Conservation (phyloP, 2,797 vertebrate genomes). For the Carcharodon carcharias region DNA sequence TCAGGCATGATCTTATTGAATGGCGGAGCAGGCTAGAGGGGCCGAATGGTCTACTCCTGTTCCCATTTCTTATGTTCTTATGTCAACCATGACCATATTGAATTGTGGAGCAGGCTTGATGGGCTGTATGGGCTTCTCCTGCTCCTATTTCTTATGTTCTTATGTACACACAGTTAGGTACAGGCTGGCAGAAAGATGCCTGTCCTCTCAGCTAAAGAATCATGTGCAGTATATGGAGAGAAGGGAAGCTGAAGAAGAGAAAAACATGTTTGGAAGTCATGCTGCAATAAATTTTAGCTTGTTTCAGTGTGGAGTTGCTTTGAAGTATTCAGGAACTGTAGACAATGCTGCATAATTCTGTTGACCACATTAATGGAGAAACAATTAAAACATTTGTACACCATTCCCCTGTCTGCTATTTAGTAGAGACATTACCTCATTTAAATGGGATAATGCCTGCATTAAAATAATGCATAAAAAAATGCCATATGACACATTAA, state of each 20-base stretch:
- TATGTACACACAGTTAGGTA: background rate
- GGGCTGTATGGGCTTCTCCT: no score
- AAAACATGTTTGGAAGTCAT: background rate
- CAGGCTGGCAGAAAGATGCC: background rate
- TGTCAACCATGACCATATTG: no score
- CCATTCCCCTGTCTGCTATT: background rate
- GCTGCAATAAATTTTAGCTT: background rate
- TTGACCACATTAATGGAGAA: background rate
- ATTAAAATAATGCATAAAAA: slow-evolving; percentile 4
- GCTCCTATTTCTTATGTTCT: no score
- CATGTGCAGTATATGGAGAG: background rate
- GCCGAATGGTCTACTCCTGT: no score
- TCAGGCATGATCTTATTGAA: no score
- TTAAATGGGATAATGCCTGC: background rate
- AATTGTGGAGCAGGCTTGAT: no score
- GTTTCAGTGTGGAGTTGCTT: background rate
- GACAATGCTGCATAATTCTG: background rate
- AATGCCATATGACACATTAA: background rate
- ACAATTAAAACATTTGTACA: background rate
- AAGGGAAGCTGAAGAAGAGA: background rate
- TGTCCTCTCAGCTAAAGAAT: background rate
- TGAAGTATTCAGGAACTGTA: background rate
- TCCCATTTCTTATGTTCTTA: no score
- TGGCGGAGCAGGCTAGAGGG: no score
- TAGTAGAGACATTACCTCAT: slow-evolving; percentile 16